Evolutionary conservation across 2,888 invertebrate genomes (phyloP), one percentile per base, ranked within the genome.

Genomic region (Apodemia zela): DNA sequence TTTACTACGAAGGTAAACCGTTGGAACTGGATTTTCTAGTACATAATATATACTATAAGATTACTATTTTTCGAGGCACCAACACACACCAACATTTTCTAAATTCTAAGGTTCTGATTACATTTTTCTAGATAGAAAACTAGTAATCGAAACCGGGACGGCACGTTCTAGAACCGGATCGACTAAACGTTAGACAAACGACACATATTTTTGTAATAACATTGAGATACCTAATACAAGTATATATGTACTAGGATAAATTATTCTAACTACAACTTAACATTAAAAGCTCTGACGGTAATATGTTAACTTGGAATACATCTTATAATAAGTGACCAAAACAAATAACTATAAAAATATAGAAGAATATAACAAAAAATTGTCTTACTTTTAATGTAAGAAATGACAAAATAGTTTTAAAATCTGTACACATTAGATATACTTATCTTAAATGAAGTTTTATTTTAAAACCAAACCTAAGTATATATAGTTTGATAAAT

Each of bases 291-390:
- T 54, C 54, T 54, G 54, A 54, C 54, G 15, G 54, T 29, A 54
- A 15, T 54, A 54, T 54, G 15, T 54, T 29, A 25, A 54, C 13
- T 45, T 25, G 42, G 47, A 47, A 29, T 45, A 60, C 25, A 60
- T 21, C 45, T 45, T 25, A 45, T 25, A 47, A 45, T 72, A 73
- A 77, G 68, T 61, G 66, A 74, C 74, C 75, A 77, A 78, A 84
- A 83, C 79, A 79, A 84, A 79, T 81, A 81, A 81, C 82, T 85
- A 81, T 79, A 83, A 84, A 84, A 85, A 84, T 82, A 84, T 83
- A 83, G 76, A 82, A 66, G 72, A 75, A 71, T 72, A 72, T 77
- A 83, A 82, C 79, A 78, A 78, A 78, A 78, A 71, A 71, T 74
- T 60, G 35, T 10, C 59, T 65, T 65, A 63, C 18, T 61, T 42